Evolutionary conservation across 64 coral and sea anemone species (phyloP), one percentile per base, ranked within the genome.

Genomic region (Catalaphyllia jardinei): DNA sequence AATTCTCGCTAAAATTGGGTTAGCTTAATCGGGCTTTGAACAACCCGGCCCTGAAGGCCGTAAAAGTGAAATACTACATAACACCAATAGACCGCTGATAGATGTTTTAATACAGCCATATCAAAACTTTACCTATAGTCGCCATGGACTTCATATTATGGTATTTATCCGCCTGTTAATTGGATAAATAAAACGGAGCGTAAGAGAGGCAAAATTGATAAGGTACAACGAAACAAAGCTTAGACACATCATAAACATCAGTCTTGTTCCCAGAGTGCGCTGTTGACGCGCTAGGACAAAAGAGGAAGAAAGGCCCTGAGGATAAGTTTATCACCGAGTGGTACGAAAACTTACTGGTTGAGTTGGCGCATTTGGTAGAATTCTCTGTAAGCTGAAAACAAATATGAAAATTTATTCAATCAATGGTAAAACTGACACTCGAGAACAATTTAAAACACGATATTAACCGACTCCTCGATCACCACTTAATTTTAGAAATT

Each of bases 111-210:
- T 57, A 57, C 10, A 57, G 54, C 10, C 65, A 69, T 27, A 25
- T 10, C 1, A 63, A 83, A 20, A 20, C 55, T 20, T 67, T 83
- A 83, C 80, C 80, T 46, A 83, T 61, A 12, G 80, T 83, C 80
- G 80, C 80, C 80, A 65, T 83, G 31, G 80, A 67, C 80, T 83
- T 83, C 80, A 83, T 65, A 4, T 83, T 14, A 67, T 83, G 60
- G 61, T 83, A 83, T 42, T 46, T 65, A 46, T 38, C 80, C n/a
- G 35, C 80, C 80, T 83, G 80, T 65, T 22, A 31, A 83, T 46
- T 27, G 33, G 10, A 17, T 16, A 18, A 77, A 76, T 20, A 79
- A 28, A 13, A 12, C 15, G 51, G 17, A 60, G 16, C 12, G n/a
- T 59, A 13, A 60, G 78, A 12, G 54, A 7, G 3, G 14, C 16